phyloP scores from a whole-genome alignment of 2,797 vertebrate species.

The Novumbra hubbsi region DNA sequence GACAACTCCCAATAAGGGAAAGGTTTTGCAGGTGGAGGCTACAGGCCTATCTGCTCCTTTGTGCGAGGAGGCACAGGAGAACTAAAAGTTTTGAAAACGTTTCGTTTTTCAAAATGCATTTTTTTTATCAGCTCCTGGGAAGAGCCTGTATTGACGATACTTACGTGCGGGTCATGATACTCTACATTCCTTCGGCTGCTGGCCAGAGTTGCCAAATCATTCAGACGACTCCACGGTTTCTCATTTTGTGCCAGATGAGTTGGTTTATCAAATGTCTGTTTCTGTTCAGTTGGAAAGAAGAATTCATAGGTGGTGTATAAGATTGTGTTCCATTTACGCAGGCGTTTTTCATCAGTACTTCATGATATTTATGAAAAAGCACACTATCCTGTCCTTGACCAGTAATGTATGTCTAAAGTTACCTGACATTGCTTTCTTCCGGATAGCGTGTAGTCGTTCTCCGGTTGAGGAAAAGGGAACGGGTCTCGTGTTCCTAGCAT shows the following conservation, averaged over 20 bases:
- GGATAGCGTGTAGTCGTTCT: constrained; percentile 63
- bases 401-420: constrained; percentile 9
- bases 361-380: background rate
- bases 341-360: background rate
- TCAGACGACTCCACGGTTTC: constrained; percentile 80
- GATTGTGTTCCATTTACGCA: background rate
- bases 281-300: constrained; percentile 56
- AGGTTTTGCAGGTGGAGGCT: no score
- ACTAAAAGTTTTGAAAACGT: no score
- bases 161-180: constrained; percentile 67
- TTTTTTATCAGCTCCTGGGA: no score
- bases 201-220: constrained; percentile 61
- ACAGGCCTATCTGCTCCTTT: no score
- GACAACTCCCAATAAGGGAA: no score
- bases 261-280: constrained; percentile 47
- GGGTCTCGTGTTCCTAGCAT: constrained; percentile 71
- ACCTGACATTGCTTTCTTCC: constrained; percentile 68
- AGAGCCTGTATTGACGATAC: background rate
- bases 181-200: constrained; percentile 60
- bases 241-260: constrained; percentile 72
- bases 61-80: no score
- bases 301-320: background rate
- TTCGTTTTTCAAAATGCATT: no score
- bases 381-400: background rate
- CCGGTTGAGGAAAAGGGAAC: constrained; percentile 58